These are phyloP conservation scores for Protaetia brevitarsis DNA, from an alignment of 1,140 invertebrate species.

Conservation along the genomic window DNA sequence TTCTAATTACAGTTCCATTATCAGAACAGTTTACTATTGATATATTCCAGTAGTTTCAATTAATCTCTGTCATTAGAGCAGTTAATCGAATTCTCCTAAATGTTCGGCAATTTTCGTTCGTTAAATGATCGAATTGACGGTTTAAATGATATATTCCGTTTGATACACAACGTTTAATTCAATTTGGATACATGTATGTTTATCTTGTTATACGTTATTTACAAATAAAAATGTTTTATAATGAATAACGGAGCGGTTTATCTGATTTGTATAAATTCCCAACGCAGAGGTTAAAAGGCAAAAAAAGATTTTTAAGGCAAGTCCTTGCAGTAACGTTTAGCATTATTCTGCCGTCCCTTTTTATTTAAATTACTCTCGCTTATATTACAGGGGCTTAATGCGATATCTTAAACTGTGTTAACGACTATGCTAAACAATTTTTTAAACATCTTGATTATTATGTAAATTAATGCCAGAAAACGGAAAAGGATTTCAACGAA, in stretches of 20 bases:
- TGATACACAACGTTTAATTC: too few species aligned
- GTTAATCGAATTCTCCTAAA: background rate
- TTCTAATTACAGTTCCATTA: background rate
- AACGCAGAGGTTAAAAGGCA: too few species aligned
- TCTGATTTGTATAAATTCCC: too few species aligned
- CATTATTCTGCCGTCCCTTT: background rate
- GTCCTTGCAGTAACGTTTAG: background rate
- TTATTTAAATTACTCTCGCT: conserved; percentile 14
- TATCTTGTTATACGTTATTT: too few species aligned
- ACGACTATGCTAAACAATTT: conserved; percentile 31
- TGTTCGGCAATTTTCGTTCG: background rate
- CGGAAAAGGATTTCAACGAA: background rate
- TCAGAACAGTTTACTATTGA: background rate
- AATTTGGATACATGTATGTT: too few species aligned
- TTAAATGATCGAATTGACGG: background rate
- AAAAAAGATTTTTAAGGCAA: background rate
- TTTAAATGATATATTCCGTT: background rate
- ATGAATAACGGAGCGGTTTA: too few species aligned
- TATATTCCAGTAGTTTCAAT: background rate
- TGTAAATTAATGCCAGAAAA: conserved; percentile 31
- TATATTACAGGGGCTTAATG: conserved; percentile 8
- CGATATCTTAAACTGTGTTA: conserved; percentile 26
- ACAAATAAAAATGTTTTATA: too few species aligned
- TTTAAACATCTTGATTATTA: conserved; percentile 26
- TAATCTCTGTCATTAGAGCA: background rate